Base-by-base conservation (phyloP, 2,888 invertebrate genomes). In the Ecdyonurus torrentis region DNA sequence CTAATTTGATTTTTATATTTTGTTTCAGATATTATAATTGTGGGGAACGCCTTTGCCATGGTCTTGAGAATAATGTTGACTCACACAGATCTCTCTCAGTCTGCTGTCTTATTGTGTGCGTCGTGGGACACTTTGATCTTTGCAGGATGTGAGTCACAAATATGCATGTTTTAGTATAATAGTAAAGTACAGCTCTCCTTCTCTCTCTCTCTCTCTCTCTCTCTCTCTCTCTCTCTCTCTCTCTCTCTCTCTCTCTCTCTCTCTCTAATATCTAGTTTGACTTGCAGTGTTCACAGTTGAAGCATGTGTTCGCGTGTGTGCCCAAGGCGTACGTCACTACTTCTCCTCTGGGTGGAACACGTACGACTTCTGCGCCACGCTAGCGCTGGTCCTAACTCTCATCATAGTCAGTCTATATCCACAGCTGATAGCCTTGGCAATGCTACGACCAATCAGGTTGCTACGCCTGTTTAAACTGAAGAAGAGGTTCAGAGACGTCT, bases 331-430 rank as follows among this genome's bases (percentile, higher is more conserved):
- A 67, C 71, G 75, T 2, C 81, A 82, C 65, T 91, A 91, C 72
- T 80, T 90, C 65, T 82, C 83, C 66, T 87, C 87, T 55, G 90
- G 90, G 0, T 92, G 92, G 92, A 91, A 92, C 73, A 80, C 87
- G 68, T 91, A 86, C 73, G 91, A 89, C 72, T 73, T 88, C 60
- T 78, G 81, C 62, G 85, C 86, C 2, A 86, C 88, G 0, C 70
- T 87, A 66, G 77, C 83, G 67, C 84, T 85, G 1, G 71, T 87
- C 3, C 61, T 69, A 25, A 59, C 59, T 3, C 59, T 63, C 15
- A 59, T 63, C 22, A 67, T 68, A n/a, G 74, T 84, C 65, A 89
- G 89, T 0, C 82, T 87, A 0, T 82, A 82, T 65, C 85, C 87
- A 0, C 80, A 78, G 23, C 82, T 87, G 61, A 85, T 84, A 66